Evolutionary conservation across 2,113 vertebrate genomes (phyloP), one percentile per base, ranked within the genome.

Genomic region (Monarcha castaneiventris): DNA sequence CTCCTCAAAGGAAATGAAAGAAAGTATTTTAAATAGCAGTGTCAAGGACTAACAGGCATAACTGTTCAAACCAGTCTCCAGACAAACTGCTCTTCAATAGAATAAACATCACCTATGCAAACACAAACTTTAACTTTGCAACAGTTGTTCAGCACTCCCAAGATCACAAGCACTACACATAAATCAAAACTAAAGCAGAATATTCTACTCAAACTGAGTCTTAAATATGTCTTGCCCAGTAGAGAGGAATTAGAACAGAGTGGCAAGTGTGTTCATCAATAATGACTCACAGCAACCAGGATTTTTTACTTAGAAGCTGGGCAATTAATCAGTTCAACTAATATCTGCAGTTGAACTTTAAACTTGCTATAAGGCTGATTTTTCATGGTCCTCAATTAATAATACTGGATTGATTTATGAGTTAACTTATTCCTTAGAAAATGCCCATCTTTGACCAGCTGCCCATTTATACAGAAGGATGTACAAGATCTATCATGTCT

Each of bases 31-130:
- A 84, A 91, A 78, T 54, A n/a, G 77, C 81, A 95, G 32, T 9
- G 29, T 33, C 51, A 61, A 81, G 76, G 84, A 92, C 82, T 43
- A 86, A 86, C 89, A 91, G 90, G 83, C 61, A 37, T 37, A 94
- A 89, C 89, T 66, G 49, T 95, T 87, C 93, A 67, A 87, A 89
- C 87, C 81, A 87, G 84, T 66, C 80, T 51, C 52, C 81, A 89
- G 58, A 77, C 68, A 96, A 92, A 51, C 51, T 33, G 37, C 37
- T 75, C 71, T 48, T 56, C 73, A 55, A 35, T 3, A 69, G 67
- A 84, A 89, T 29, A 89, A 87, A 82, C 55, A 88, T n/a, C 55
- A 91, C 20, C 82, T 67, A 87, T 51, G 58, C 91, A 90, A 90
- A 89, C 8, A 15, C 49, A 59, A 68, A 49, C 43, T 68, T 72